Evolutionary conservation across 2,888 invertebrate genomes (phyloP).

Genomic region (Phyto melanocephala): DNA sequence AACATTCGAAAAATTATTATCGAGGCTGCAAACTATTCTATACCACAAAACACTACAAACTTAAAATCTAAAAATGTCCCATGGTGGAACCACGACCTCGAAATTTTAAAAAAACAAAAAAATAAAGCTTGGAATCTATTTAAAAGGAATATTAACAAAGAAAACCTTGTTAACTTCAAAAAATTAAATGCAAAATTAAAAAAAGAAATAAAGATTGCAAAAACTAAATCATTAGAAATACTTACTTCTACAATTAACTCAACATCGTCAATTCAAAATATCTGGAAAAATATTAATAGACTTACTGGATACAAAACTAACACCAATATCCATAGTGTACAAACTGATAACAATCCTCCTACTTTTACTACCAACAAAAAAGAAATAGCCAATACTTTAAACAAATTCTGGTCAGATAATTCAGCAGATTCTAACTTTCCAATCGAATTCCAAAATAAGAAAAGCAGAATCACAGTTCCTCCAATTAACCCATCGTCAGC

Average conservation of each 20-base stretch:
- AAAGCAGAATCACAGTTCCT: not conserved
- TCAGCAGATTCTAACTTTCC: constrained; percentile 12
- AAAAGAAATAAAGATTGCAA: not conserved
- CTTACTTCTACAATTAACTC: not conserved
- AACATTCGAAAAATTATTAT: too few relatives aligned
- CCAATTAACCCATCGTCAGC: not conserved
- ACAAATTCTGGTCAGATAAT: not conserved
- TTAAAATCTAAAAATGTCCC: too few relatives aligned
- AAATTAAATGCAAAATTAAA: not conserved
- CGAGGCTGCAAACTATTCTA: too few relatives aligned
- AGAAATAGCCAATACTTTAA: constrained; percentile 4
- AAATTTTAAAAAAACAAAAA: too few relatives aligned
- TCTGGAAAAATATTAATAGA: not conserved
- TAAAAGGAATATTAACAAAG: too few relatives aligned
- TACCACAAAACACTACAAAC: too few relatives aligned
- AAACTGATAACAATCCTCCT: not conserved
- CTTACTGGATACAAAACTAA: not conserved
- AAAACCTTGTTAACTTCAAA: too few relatives aligned
- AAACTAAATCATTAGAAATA: not conserved
- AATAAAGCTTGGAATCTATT: too few relatives aligned
- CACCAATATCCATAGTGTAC: not conserved
- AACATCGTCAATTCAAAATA: too few relatives aligned
- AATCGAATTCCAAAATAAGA: not conserved
- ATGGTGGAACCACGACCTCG: too few relatives aligned
- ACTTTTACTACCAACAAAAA: not conserved